A percentile compares a stretch with the other conserved stretches of the same genome.
Conservation (phyloP, 1,140 invertebrate species). For the Caerostris darwini region DNA sequence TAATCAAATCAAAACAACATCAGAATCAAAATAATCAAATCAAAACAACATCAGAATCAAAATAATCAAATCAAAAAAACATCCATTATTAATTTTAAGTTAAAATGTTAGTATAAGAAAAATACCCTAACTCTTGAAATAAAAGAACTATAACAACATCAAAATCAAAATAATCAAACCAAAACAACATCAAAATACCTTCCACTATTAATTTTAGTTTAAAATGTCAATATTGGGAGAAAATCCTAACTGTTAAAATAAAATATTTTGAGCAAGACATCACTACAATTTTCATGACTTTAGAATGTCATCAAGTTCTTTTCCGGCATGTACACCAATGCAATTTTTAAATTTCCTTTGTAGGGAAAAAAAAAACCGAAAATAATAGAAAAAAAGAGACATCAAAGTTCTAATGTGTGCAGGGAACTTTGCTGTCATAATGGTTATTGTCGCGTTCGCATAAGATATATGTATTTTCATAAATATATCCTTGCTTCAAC, state of each 20-base stretch:
- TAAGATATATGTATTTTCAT: constrained; percentile 70
- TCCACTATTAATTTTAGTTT: too few relatives aligned
- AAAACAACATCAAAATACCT: too few relatives aligned
- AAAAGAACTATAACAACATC: too few relatives aligned
- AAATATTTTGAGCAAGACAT: neutral
- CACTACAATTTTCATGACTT: constrained; percentile 1
- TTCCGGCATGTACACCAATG: neutral
- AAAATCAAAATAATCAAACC: too few relatives aligned
- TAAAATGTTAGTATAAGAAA: too few relatives aligned
- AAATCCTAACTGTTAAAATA: neutral
- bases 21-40: too few relatives aligned
- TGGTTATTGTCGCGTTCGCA: constrained; percentile 60
- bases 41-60: too few relatives aligned
- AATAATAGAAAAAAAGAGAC: neutral
- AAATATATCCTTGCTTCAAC: constrained; percentile 67
- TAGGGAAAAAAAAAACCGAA: neutral
- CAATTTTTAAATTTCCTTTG: neutral
- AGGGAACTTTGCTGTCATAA: constrained; percentile 43
- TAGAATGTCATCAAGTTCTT: neutral
- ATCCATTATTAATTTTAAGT: too few relatives aligned
- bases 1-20: too few relatives aligned
- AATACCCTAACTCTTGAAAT: too few relatives aligned
- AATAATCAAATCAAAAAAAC: too few relatives aligned
- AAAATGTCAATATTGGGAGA: too few relatives aligned
- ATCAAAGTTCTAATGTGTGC: constrained; percentile 62